Evolutionary conservation across 2,888 invertebrate genomes (phyloP), one percentile per base, ranked within the genome.

Genomic region (Lissonota sp.): DNA sequence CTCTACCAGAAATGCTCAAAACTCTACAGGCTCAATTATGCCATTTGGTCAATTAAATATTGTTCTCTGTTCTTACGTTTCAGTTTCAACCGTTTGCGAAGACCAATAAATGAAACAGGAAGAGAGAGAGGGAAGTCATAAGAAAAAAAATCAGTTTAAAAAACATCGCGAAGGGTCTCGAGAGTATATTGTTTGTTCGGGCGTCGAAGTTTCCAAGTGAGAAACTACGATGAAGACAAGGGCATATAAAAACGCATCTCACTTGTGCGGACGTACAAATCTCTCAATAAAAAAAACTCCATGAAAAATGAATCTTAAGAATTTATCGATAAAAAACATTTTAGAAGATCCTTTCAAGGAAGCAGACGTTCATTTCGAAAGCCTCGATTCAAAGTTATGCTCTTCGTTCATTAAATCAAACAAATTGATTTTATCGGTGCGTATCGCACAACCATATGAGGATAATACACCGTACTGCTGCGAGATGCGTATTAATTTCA

Each of bases 41-140:
- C 39, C 60, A n/a, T 66, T 70, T 26, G 66, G 26, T 26, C 53
- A 77, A 74, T 70, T 73, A 66, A 63, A 81, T 73, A 69, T 76
- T 84, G 79, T 72, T 69, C 73, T 62, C 70, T 55, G 74, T 74
- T 74, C 74, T 81, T 77, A 81, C 60, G 46, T 49, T 51, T 77
- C 46, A 63, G 58, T 81, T 77, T 70, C 80, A 83, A 62, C 80
- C 77, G 64, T 73, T 84, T 79, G 71, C 79, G 60, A 69, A 26
- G 26, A 26, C 26, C 26, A 26, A 26, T 1, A 26, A 26, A 26
- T 26, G 26, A 3, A 26, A 26, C 26, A 26, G 74, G 63, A 51
- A 44, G 77, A 70, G 71, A 7, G 67, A 7, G 12, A 39, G 16
- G 26, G 44, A 66, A 37, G 8, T 64, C 55, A 75, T 69, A 72